Base-by-base conservation (phyloP, 2,888 invertebrate genomes). In the Harpalus rubripes region DNA sequence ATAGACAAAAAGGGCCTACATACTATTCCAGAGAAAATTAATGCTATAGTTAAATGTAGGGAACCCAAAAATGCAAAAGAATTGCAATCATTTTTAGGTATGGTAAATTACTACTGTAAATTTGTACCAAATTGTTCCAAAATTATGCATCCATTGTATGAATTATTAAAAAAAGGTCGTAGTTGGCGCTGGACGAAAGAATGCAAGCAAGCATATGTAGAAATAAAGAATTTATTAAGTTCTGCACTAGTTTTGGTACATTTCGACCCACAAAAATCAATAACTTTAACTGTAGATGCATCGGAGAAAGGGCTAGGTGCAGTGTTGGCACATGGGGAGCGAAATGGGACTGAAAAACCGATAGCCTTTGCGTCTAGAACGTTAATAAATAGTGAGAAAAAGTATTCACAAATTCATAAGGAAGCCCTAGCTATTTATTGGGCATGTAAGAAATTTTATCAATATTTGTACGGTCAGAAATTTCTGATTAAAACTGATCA, bases 91-190 rank as follows among this genome's bases (percentile, higher is more conserved):
- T 1, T 88, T 89, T 41, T 72, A 7, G 72, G 41, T 16, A 16
- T 72, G 15, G 39, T 72, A 16, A 39, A 15, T 8, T 72, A 89
- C 86, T 89, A 90, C 81, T 87, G 1, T 85, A 72, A 87, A 58
- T 90, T 89, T 82, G 85, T 90, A 2, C 80, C 87, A 86, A 87
- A 89, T 68, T 78, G 88, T 52, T 87, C 88, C 10, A 86, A 87
- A 4, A 85, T 88, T n/a, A n/a, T 89, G 4, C 86, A 87, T 78
- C 88, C 88, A n/a, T 18, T 89, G 12, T 87, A 88, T 76, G 86
- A 87, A 10, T 85, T 89, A 68, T 61, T 88, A 16, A 78, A 86
- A 22, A 86, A 87, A 8, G n/a, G 86, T 0, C 85, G 83, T 4
- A 68, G 85, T 56, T 89, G 88, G 52, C 4, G 44, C 0, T 89